A percentile compares a stretch with the other conserved stretches of the same genome.
phyloP scores from a whole-genome alignment of 2,113 vertebrate species.

The Nycticryphes semicollaris region DNA sequence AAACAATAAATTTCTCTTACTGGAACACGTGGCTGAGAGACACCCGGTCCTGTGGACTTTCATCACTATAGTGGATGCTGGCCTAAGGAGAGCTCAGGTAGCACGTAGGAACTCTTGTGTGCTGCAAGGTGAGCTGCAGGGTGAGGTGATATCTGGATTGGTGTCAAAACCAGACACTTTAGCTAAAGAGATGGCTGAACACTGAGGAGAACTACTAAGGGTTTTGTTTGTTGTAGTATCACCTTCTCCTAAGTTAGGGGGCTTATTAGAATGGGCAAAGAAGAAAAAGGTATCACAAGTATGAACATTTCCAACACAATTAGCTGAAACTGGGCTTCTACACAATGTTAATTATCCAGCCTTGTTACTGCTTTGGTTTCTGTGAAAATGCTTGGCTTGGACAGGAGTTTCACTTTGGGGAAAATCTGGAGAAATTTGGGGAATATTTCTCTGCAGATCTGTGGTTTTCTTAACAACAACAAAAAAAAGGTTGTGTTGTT shows the following conservation, averaged over 20 bases:
- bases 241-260: not conserved
- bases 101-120: not conserved
- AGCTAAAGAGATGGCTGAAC: not conserved
- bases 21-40: not conserved
- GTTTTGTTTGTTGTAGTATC: not conserved
- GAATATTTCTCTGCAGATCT: not conserved
- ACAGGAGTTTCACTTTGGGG: not conserved
- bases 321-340: not conserved
- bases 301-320: not conserved
- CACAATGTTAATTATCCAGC: not conserved
- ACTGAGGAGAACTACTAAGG: not conserved
- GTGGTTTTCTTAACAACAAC: not conserved
- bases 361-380: not conserved
- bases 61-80: not conserved
- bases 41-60: not conserved
- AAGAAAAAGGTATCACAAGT: not conserved
- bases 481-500: accelerated
- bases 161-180: not conserved
- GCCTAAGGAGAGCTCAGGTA: not conserved
- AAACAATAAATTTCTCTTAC: constrained; percentile 22
- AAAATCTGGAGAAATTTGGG: not conserved
- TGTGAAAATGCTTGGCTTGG: not conserved
- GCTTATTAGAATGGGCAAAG: not conserved
- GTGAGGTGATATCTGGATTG: not conserved
- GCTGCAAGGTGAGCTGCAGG: not conserved